phyloP scores from a whole-genome alignment of 2,888 invertebrate species.

The Lithophane socia region DNA sequence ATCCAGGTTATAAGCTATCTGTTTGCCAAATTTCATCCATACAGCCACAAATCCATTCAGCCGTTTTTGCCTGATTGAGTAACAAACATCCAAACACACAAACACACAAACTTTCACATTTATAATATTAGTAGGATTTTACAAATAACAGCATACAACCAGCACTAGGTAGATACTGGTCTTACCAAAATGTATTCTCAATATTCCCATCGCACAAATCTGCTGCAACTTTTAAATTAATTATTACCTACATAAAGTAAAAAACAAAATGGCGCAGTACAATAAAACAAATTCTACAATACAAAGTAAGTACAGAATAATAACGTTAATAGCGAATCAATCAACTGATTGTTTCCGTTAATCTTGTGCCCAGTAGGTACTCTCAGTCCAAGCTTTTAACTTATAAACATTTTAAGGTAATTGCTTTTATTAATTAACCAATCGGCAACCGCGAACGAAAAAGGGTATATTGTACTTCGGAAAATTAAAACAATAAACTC shows the following conservation, averaged over 20 bases:
- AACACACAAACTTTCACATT: too few relatives aligned
- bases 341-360: constrained; percentile 31
- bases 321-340: constrained; percentile 32
- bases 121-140: too few relatives aligned
- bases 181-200: background rate
- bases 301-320: constrained; percentile 10
- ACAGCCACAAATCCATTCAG: too few relatives aligned
- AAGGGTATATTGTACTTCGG: constrained; percentile 2
- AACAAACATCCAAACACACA: too few relatives aligned
- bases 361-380: background rate
- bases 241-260: too few relatives aligned
- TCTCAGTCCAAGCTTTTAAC: constrained; percentile 16
- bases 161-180: background rate
- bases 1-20: too few relatives aligned
- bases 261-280: background rate
- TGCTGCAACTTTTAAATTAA: background rate
- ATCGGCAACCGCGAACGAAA: background rate
- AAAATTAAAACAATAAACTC: constrained; percentile 22
- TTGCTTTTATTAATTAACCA: constrained; percentile 42
- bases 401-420: constrained; percentile 12
- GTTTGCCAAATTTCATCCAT: too few relatives aligned
- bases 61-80: too few relatives aligned
- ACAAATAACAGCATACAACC: background rate
- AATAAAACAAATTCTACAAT: background rate
- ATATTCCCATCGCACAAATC: background rate